A percentile compares a stretch with the other conserved stretches of the same genome.
Conservation (phyloP, 2,113 vertebrate genomes). For the Nymphicus hollandicus region DNA sequence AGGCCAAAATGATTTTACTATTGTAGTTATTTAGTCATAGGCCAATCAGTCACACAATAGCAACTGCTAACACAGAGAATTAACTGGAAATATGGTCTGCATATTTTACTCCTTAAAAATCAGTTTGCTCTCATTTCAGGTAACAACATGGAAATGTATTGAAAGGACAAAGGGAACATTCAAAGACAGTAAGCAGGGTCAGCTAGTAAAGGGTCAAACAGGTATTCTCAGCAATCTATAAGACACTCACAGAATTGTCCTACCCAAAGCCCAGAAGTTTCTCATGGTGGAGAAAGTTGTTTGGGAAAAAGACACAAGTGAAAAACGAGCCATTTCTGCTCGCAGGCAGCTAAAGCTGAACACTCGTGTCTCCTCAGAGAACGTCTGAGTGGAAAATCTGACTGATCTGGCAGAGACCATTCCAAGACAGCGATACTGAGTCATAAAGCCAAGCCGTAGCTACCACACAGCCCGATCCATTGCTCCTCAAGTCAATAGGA, state of each 20-base stretch:
- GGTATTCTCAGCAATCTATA: background rate
- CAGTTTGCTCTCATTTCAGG: background rate
- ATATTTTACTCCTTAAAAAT: background rate
- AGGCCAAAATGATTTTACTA: background rate
- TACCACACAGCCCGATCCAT: background rate
- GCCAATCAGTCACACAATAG: background rate
- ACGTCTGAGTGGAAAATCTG: constrained; percentile 39
- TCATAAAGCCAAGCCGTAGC: constrained; percentile 24
- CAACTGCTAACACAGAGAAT: background rate
- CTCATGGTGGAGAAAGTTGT: background rate
- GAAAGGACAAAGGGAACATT: background rate
- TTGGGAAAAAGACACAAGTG: background rate
- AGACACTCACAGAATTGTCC: background rate
- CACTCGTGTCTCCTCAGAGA: background rate
- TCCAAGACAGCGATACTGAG: constrained; percentile 48
- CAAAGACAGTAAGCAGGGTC: background rate
- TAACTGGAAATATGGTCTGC: background rate
- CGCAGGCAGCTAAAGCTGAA: background rate
- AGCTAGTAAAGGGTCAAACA: background rate
- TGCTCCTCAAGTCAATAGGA: background rate
- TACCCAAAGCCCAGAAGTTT: background rate
- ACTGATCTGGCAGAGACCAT: background rate
- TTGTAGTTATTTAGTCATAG: background rate
- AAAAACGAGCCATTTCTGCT: constrained; percentile 12
- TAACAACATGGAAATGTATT: background rate